Conservation (phyloP, 2,113 vertebrate genomes). For the Onychostruthus taczanowskii region DNA sequence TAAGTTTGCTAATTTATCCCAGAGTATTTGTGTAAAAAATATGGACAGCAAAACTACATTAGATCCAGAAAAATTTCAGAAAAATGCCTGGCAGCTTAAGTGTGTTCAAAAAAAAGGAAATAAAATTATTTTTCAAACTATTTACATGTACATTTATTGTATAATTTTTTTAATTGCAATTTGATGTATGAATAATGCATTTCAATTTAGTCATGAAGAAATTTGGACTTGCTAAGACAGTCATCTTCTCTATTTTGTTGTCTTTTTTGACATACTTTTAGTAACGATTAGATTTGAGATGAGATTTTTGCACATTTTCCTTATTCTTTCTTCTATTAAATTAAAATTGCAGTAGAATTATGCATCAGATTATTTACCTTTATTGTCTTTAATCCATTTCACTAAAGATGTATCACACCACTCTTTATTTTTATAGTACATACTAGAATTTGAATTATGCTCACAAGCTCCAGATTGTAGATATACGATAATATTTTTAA, state of each 20-base stretch:
- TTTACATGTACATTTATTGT: not conserved
- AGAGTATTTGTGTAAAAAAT: not conserved
- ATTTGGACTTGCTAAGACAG: not conserved
- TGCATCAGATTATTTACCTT: not conserved
- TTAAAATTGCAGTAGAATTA: not conserved
- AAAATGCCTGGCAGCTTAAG: not conserved
- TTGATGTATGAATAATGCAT: not conserved
- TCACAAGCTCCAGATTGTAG: not conserved
- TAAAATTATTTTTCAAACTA: not conserved
- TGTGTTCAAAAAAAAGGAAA: not conserved
- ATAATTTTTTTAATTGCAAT: not conserved
- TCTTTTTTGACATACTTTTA: not conserved
- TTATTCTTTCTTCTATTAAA: not conserved
- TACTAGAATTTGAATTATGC: not conserved
- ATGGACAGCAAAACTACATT: not conserved
- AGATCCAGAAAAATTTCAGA: not conserved
- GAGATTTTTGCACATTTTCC: not conserved
- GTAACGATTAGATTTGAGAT: not conserved
- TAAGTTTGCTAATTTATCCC: not conserved
- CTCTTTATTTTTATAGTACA: not conserved
- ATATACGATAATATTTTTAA: fast-evolving
- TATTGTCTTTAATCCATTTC: not conserved
- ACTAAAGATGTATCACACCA: not conserved
- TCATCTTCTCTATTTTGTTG: not conserved
- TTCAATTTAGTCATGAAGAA: not conserved